These are phyloP conservation scores for Limnodromus scolopaceus DNA, from an alignment of 2,797 vertebrate species.

Conservation along the genomic window DNA sequence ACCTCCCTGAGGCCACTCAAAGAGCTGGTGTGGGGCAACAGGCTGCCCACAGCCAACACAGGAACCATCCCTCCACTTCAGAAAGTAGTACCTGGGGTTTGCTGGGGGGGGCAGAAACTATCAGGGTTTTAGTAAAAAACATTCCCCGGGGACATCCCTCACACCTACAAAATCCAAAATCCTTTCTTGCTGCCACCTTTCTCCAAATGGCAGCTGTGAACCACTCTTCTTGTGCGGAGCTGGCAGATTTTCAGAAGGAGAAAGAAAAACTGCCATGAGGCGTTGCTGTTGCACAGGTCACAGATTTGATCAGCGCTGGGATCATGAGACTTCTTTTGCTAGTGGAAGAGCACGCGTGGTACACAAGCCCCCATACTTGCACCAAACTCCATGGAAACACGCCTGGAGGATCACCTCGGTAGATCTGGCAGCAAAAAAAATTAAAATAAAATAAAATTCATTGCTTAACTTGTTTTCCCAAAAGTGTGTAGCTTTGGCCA, in stretches of 20 bases:
- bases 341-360: fast-evolving
- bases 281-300: neutral
- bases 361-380: neutral
- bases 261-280: neutral
- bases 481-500: neutral
- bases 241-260: neutral
- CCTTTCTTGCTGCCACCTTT: neutral
- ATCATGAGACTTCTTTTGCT: too few species aligned
- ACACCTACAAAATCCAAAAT: neutral
- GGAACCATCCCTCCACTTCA: neutral
- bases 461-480: neutral
- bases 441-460: neutral
- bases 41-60: neutral
- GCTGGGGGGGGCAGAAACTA: neutral
- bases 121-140: neutral
- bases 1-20: fast-evolving
- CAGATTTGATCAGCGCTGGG: neutral
- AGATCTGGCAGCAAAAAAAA: neutral
- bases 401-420: neutral
- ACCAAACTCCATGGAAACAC: neutral
- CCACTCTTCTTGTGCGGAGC: neutral
- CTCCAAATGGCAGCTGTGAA: neutral
- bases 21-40: neutral
- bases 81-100: neutral
- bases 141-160: neutral